These are phyloP conservation scores for Polydesmus complanatus DNA, from an alignment of 2,888 invertebrate species.

Conservation along the genomic window DNA sequence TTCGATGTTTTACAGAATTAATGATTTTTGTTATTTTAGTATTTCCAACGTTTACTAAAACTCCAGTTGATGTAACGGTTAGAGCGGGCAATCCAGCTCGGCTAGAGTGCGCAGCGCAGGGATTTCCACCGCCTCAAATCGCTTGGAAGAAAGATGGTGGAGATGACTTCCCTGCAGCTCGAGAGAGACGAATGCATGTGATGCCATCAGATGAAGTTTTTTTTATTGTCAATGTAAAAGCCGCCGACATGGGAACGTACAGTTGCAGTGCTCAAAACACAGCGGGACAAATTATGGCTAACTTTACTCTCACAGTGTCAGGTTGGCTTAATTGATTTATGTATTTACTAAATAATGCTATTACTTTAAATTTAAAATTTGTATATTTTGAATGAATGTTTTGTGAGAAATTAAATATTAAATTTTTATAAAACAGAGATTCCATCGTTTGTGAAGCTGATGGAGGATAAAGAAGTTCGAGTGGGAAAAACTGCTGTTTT, in stretches of 20 bases:
- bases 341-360: neutral
- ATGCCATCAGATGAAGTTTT: slow-evolving; percentile 82
- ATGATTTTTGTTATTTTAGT: slow-evolving; percentile 38
- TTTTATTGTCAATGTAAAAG: slow-evolving; percentile 81
- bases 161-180: slow-evolving; percentile 84
- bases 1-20: neutral
- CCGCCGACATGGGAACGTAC: slow-evolving; percentile 78
- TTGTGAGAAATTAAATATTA: slow-evolving; percentile 9
- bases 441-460: slow-evolving; percentile 70
- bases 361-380: no score
- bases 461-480: slow-evolving; percentile 68
- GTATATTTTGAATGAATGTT: slow-evolving; percentile 6
- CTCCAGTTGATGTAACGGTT: slow-evolving; percentile 68
- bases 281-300: slow-evolving; percentile 72
- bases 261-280: slow-evolving; percentile 83
- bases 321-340: slow-evolving; percentile 26
- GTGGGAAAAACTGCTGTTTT: slow-evolving; percentile 73
- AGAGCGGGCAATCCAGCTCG: slow-evolving; percentile 71
- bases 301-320: slow-evolving; percentile 67
- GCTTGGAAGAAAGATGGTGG: slow-evolving; percentile 77
- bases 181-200: slow-evolving; percentile 81
- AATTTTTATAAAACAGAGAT: slow-evolving; percentile 44
- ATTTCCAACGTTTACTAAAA: slow-evolving; percentile 71
- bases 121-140: slow-evolving; percentile 75
- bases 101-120: slow-evolving; percentile 79